Evolutionary conservation across 1,140 invertebrate species (phyloP).

Genomic region (Coenobita brevimanus): DNA sequence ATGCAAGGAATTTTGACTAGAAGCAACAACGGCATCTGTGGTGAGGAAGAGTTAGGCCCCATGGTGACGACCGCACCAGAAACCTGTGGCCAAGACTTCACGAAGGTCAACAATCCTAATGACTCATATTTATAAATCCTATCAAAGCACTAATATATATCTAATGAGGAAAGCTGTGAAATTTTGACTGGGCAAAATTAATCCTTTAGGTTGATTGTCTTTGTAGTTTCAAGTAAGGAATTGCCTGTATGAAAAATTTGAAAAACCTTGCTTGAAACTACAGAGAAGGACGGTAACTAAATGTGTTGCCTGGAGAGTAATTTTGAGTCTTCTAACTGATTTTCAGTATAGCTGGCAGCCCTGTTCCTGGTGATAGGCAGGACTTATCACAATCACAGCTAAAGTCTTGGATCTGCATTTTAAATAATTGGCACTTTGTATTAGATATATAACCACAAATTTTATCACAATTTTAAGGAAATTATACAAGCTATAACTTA

Average conservation of each 20-base stretch:
- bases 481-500: background rate
- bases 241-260: slow-evolving; percentile 15
- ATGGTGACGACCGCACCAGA: slow-evolving; percentile 41
- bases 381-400: slow-evolving; percentile 32
- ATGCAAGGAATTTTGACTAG: slow-evolving; percentile 66
- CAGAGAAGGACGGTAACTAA: slow-evolving; percentile 52
- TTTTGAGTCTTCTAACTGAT: slow-evolving; percentile 32
- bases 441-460: background rate
- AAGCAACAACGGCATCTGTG: slow-evolving; percentile 61
- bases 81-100: slow-evolving; percentile 29
- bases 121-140: slow-evolving; percentile 40
- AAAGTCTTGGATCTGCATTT: slow-evolving; percentile 36
- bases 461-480: slow-evolving; percentile 16
- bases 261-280: slow-evolving; percentile 43
- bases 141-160: slow-evolving; percentile 38
- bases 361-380: background rate
- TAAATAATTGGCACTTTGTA: slow-evolving; percentile 33
- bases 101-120: slow-evolving; percentile 15
- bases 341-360: slow-evolving; percentile 27
- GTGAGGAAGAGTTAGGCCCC: slow-evolving; percentile 49
- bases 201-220: slow-evolving; percentile 11
- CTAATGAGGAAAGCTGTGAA: slow-evolving; percentile 18
- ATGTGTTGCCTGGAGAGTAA: slow-evolving; percentile 42
- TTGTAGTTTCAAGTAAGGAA: slow-evolving; percentile 29
- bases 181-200: slow-evolving; percentile 20